Conservation (phyloP, 2,113 vertebrate species). For the Calcarius ornatus region DNA sequence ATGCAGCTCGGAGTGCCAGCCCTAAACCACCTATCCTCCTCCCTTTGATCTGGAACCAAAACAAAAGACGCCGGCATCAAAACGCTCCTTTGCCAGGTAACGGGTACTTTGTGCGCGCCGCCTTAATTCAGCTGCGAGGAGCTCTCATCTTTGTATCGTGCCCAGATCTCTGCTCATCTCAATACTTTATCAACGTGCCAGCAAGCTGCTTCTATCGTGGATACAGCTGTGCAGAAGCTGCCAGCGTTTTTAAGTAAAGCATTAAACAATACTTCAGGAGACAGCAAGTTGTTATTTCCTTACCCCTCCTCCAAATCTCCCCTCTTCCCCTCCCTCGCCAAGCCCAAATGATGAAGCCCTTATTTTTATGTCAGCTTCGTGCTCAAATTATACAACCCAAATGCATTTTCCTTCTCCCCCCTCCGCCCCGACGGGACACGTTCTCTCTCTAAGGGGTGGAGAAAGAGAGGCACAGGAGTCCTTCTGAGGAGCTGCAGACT, state of each 20-base stretch:
- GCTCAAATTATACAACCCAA: background rate
- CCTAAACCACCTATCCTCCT: background rate
- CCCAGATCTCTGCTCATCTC: background rate
- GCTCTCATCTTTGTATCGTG: background rate
- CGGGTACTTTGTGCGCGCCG: fast-evolving
- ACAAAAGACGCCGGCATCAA: background rate
- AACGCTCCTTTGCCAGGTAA: conserved; percentile 27
- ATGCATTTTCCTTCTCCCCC: background rate
- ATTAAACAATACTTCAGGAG: conserved; percentile 37
- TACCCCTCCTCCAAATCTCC: background rate
- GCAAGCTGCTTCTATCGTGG: background rate
- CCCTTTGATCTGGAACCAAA: conserved; percentile 41
- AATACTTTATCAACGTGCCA: conserved; percentile 48
- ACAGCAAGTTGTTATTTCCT: background rate
- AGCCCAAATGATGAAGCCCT: background rate
- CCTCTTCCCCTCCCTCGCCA: background rate
- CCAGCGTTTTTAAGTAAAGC: background rate
- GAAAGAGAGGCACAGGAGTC: background rate
- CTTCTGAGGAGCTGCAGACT: background rate
- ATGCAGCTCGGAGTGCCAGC: background rate
- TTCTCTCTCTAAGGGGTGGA: background rate
- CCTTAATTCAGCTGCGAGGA: conserved; percentile 18
- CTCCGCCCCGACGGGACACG: fast-evolving
- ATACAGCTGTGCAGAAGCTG: conserved; percentile 39
- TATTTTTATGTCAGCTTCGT: background rate